phyloP scores from a whole-genome alignment of 2,888 invertebrate species.

The Heliconius ismenius region DNA sequence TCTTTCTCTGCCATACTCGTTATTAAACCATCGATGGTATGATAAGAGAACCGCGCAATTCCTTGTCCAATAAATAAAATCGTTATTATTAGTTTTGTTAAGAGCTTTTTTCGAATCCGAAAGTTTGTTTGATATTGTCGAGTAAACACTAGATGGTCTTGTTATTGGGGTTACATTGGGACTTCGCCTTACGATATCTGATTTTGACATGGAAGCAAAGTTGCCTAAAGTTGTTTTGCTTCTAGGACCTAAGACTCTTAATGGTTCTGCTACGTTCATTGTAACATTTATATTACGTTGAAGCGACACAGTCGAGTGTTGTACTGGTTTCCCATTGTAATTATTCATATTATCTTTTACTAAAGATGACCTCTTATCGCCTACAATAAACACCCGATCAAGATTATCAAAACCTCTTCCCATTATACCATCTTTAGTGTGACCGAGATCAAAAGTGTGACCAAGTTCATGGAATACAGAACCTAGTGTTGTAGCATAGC shows the following conservation, averaged over 20 bases:
- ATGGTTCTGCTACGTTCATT: constrained; percentile 82
- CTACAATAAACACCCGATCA: constrained; percentile 87
- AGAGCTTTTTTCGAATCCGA: constrained; percentile 74
- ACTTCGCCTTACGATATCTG: constrained; percentile 73
- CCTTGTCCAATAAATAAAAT: constrained; percentile 83
- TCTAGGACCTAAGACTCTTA: constrained; percentile 75
- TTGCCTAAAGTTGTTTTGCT: constrained; percentile 80
- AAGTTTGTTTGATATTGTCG: constrained; percentile 72
- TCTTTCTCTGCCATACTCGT: constrained; percentile 79
- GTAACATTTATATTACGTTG: constrained; percentile 84
- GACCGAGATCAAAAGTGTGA: constrained; percentile 96
- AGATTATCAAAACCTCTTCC: constrained; percentile 93
- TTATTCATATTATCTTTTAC: constrained; percentile 82
- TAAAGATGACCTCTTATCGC: constrained; percentile 74
- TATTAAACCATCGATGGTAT: constrained; percentile 84
- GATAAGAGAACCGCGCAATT: constrained; percentile 85
- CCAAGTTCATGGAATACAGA: constrained; percentile 96
- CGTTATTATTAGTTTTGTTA: constrained; percentile 71
- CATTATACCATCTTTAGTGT: constrained; percentile 95
- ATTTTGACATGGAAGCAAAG: constrained; percentile 75
- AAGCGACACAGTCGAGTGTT: constrained; percentile 83
- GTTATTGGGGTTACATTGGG: constrained; percentile 80
- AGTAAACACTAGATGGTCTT: constrained; percentile 77
- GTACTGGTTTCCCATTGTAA: constrained; percentile 82
- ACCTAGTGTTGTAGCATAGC: constrained; percentile 94